Percentiles rank a stretch among this genome's conserved stretches.
Conservation (phyloP, 2,888 invertebrate genomes). For the Homarus gammarus region DNA sequence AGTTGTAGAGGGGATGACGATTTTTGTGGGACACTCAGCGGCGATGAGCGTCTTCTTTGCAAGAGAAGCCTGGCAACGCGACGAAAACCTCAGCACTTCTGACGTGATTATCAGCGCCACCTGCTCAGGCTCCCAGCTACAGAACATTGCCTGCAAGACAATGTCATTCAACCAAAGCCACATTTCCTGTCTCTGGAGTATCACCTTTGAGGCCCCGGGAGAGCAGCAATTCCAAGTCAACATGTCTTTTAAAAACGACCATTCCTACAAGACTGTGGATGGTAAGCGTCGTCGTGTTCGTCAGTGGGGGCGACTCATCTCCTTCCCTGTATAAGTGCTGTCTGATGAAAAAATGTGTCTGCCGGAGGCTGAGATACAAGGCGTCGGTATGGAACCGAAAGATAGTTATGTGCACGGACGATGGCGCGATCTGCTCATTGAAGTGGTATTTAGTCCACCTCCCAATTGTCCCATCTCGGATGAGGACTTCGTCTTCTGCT, state of each 20-base stretch:
- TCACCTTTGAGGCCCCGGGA: neutral
- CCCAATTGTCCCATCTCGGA: neutral
- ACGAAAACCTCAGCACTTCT: neutral
- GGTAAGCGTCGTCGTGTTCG: neutral
- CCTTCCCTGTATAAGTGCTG: neutral
- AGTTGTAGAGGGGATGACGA: neutral
- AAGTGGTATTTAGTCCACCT: neutral
- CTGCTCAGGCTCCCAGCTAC: neutral
- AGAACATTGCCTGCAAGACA: neutral
- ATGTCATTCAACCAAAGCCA: neutral
- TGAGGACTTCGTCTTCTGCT: conserved; percentile 1
- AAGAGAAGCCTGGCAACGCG: neutral
- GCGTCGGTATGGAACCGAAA: neutral
- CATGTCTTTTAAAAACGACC: neutral
- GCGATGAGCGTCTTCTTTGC: neutral
- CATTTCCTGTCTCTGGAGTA: neutral
- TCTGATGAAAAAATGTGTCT: neutral
- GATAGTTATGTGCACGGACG: neutral
- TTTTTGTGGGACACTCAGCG: neutral
- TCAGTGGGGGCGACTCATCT: neutral
- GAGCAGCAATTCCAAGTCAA: neutral
- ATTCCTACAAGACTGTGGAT: neutral
- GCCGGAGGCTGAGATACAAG: neutral
- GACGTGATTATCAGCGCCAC: neutral
- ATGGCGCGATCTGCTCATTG: neutral